Percentiles rank a stretch among this genome's conserved stretches.
phyloP scores from a whole-genome alignment of 2,113 vertebrate species.

The Gambusia holbrooki region DNA sequence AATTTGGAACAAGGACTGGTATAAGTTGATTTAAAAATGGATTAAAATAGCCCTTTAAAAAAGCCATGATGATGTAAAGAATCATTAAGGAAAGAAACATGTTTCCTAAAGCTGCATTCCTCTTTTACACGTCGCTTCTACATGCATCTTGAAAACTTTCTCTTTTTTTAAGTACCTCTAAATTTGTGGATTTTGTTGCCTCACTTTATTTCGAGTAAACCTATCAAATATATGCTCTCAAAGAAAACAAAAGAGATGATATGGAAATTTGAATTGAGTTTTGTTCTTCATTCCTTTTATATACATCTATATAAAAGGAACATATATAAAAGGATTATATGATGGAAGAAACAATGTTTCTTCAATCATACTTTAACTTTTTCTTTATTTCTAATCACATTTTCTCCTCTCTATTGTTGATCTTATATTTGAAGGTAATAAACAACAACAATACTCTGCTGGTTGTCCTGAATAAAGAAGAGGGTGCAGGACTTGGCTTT shows the following conservation, averaged over 20 bases:
- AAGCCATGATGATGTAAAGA: not conserved
- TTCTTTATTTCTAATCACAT: not conserved
- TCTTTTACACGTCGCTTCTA: constrained; percentile 1
- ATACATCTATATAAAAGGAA: no score
- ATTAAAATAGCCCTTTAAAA: not conserved
- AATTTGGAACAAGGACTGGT: no score
- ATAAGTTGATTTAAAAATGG: not conserved
- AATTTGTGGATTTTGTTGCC: not conserved
- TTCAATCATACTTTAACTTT: not conserved
- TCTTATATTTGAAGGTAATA: constrained; percentile 77
- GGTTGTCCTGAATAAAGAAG: constrained; percentile 89
- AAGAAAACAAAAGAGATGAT: no score
- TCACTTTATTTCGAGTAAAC: not conserved
- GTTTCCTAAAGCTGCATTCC: constrained; percentile 1
- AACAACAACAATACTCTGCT: constrained; percentile 81
- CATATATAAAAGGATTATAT: no score
- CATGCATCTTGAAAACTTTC: constrained; percentile 5
- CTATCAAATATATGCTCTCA: not conserved
- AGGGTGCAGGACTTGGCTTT: constrained; percentile 92
- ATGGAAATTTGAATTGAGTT: not conserved
- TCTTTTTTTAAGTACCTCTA: not conserved
- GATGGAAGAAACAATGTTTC: no score
- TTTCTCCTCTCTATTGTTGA: not conserved
- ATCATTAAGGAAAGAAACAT: not conserved
- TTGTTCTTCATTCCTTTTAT: no score